phyloP scores from a whole-genome alignment of 2,797 vertebrate species.

The Cossypha dichroa region DNA sequence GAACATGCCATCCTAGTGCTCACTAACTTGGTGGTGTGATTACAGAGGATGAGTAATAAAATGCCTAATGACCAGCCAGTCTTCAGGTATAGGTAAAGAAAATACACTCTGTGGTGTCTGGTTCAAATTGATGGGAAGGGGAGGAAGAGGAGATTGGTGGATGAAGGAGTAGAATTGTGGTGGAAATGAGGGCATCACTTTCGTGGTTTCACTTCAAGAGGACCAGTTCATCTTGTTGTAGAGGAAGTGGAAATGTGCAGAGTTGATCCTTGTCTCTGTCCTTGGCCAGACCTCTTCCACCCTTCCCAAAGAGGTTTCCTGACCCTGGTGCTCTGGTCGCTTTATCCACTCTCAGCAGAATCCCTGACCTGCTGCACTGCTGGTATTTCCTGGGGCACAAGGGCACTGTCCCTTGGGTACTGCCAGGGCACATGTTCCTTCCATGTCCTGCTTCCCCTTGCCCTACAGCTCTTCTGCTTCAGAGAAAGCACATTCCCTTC shows the following conservation, averaged over 20 bases:
- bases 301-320: background rate
- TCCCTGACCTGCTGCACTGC: background rate
- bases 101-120: background rate
- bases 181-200: background rate
- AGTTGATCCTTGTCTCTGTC: background rate
- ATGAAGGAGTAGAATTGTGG: background rate
- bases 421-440: background rate
- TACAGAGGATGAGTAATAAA: background rate
- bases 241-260: background rate
- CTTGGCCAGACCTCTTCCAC: constrained; percentile 4
- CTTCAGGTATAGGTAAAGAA: background rate
- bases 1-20: background rate
- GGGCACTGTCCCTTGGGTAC: background rate
- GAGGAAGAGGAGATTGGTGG: background rate
- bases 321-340: background rate
- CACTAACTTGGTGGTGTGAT: background rate
- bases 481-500: background rate
- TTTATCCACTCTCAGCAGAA: background rate
- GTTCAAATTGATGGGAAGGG: background rate
- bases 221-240: background rate
- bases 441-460: background rate
- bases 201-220: background rate
- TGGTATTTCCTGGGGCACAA: background rate
- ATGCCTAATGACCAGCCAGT: background rate
- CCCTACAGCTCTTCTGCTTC: constrained; percentile 11